Evolutionary conservation across 2,113 vertebrate species (phyloP), one percentile per base, ranked within the genome.

Genomic region (Dromaius novaehollandiae): DNA sequence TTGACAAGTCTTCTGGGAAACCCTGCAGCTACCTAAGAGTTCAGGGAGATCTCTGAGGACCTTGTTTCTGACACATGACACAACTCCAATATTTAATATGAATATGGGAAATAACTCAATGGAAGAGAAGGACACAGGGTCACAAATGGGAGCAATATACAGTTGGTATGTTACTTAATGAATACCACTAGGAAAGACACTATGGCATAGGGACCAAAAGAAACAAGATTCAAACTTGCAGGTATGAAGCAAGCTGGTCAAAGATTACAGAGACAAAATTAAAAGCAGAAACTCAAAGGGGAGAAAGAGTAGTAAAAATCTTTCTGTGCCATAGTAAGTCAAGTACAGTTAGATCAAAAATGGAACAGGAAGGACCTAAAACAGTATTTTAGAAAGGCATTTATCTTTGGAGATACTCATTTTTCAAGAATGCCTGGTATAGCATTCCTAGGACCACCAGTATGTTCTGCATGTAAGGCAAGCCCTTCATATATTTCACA

Each of bases 21-120:
- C 8, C 36, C 26, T 82, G 46, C 0, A 0, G 17, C 44, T 82
- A 32, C 25, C 40, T n/a, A 82, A 87, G 21, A 68, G 50, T 10
- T 15, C 38, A 91, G 50, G 8, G 40, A 93, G 74, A 65, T 26
- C 30, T 65, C 24, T 65, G 63, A 25, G 36, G 36, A 40, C 18
- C 50, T 85, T 58, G 12, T 22, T 87, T 56, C 55, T 53, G n/a
- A 70, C 11, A 42, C 30, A 7, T 46, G 56, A 75, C 44, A 60
- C 26, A 50, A 69, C 19, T 83, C 36, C 73, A 30, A 40, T 0
- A 0, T 51, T 82, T 82, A 46, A 78, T 18, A 70, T 0, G 0
- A 90, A 79, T 66, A 61, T 7, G 50, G 7, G 12, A 30, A 4
- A 56, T 55, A 87, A 87, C 6, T 21, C 21, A n/a, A 25, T 2